Percentiles rank a stretch among this genome's conserved stretches.
phyloP scores from a whole-genome alignment of 2,113 vertebrate species.

The Gymnarchus niloticus region DNA sequence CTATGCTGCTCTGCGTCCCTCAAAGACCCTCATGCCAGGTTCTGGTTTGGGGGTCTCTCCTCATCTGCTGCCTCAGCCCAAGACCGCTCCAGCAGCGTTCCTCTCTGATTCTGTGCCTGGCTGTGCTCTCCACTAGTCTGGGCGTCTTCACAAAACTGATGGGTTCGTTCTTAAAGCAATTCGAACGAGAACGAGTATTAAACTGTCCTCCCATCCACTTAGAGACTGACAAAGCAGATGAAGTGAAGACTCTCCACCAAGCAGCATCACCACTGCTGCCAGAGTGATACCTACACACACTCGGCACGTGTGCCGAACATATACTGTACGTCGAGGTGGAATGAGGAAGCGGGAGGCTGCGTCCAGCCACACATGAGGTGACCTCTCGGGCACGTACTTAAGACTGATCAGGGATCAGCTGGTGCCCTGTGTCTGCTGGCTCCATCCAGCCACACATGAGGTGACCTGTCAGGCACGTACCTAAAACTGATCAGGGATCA shows the following conservation, averaged over 20 bases:
- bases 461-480: too few species aligned
- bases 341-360: neutral
- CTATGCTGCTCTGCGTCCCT: neutral
- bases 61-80: neutral
- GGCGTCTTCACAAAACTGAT: neutral
- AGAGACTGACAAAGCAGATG: neutral
- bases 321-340: neutral
- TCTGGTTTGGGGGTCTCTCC: neutral
- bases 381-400: too few species aligned
- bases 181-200: neutral
- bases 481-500: neutral
- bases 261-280: neutral
- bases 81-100: neutral
- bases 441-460: neutral
- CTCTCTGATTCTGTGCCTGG: neutral
- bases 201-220: neutral
- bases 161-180: too few species aligned
- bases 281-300: neutral
- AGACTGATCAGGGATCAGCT: neutral
- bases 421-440: too few species aligned
- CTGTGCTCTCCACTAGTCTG: neutral
- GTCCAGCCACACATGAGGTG: neutral
- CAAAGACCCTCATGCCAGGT: neutral
- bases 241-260: neutral
- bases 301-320: neutral